Percentiles rank a stretch among this genome's conserved stretches.
Evolutionary conservation across 2,113 vertebrate genomes (phyloP).

Genomic region (Scomber colias): DNA sequence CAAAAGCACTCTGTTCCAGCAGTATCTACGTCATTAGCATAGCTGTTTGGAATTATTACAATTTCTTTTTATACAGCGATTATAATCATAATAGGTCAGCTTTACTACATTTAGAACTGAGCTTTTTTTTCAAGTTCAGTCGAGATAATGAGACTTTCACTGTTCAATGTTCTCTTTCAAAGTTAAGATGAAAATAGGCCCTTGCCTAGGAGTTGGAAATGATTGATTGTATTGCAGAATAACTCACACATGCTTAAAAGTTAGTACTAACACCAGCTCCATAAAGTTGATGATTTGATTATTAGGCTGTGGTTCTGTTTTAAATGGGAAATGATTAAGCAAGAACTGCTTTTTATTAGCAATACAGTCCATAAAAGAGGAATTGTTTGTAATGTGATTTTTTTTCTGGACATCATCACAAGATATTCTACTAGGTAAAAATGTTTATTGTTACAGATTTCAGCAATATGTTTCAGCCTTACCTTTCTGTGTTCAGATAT

Average conservation of each 20-base stretch:
- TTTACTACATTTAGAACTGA: slow-evolving; percentile 30
- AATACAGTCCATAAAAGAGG: background rate
- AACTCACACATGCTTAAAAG: background rate
- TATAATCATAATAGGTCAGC: slow-evolving; percentile 15
- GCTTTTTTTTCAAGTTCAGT: slow-evolving; percentile 23
- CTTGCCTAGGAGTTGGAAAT: background rate
- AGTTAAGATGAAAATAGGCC: background rate
- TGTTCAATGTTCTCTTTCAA: background rate
- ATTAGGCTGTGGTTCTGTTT: too few species aligned
- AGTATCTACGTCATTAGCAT: slow-evolving; percentile 29
- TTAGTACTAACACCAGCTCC: too few species aligned
- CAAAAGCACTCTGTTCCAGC: background rate
- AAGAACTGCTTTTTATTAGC: background rate
- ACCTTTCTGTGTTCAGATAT: background rate
- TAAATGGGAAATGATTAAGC: background rate
- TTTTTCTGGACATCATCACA: background rate
- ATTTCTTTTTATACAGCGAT: slow-evolving; percentile 3
- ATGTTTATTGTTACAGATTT: too few species aligned
- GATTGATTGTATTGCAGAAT: background rate
- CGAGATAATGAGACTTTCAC: slow-evolving; percentile 6
- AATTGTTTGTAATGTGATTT: background rate
- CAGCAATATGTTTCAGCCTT: too few species aligned
- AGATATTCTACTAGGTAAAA: too few species aligned
- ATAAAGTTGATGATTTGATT: too few species aligned
- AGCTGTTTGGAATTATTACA: background rate